Conservation (phyloP, 2,888 invertebrate species). For the Pheosia gnoma region DNA sequence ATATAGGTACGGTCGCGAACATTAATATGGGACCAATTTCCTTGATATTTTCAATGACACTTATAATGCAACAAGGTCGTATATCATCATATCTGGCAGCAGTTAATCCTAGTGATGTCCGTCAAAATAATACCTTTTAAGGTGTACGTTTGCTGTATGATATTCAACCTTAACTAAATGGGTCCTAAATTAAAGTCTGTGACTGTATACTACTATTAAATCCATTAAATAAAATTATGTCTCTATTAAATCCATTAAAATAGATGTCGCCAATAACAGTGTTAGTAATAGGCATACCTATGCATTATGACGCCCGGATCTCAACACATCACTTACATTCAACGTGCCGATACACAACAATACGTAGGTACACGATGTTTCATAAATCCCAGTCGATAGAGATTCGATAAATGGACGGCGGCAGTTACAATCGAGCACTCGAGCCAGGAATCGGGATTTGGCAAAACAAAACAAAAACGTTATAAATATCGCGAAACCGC, state of each 20-base stretch:
- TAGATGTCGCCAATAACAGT: conserved; percentile 29
- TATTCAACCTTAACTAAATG: too few relatives aligned
- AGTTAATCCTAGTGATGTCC: too few relatives aligned
- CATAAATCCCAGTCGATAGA: conserved; percentile 43
- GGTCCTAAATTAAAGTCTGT: too few relatives aligned
- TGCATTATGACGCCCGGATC: conserved; percentile 20
- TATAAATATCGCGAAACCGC: conserved; percentile 75
- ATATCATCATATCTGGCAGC: too few relatives aligned
- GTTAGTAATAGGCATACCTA: conserved; percentile 17
- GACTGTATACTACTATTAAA: too few relatives aligned
- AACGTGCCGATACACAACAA: conserved; percentile 14
- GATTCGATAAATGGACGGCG: conserved; percentile 60
- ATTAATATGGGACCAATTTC: too few relatives aligned
- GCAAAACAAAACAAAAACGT: conserved; percentile 67
- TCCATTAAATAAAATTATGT: not conserved
- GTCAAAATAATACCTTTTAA: too few relatives aligned
- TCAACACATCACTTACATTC: conserved; percentile 22
- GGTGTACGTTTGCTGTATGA: too few relatives aligned
- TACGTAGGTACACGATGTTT: conserved; percentile 27
- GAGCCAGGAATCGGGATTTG: conserved; percentile 57
- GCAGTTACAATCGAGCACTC: conserved; percentile 51
- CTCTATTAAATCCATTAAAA: conserved; percentile 17
- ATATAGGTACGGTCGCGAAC: too few relatives aligned
- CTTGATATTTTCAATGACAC: too few relatives aligned
- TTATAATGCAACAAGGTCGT: too few relatives aligned